Base-by-base conservation (phyloP, 2,797 vertebrate species). In the Falco rusticolus region DNA sequence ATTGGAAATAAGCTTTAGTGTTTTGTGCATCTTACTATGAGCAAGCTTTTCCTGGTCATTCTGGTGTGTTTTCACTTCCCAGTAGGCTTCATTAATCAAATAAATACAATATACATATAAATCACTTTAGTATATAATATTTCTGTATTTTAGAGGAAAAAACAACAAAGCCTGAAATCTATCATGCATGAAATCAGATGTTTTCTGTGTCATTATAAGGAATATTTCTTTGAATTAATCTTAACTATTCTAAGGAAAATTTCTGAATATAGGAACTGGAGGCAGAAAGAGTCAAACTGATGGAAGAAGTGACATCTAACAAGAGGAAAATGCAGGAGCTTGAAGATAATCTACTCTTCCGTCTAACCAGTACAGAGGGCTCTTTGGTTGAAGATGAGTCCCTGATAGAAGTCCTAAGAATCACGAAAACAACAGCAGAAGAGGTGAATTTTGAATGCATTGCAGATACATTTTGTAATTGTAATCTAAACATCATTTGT, bases 311-410 rank as follows among this genome's bases (percentile, higher is more conserved):
- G 91, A 98, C 98, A 6, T 98, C 95, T 69, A 99, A 99, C 97
- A 98, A 98, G 94, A 98, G 98, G 96, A 98, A 98, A 97, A 99
- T 98, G 98, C 98, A 99, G 97, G 98, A 99, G 77, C 98, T 99
- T 91, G 99, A 99, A 95, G 98, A 99, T 86, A 99, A 98, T 92
- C 96, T 99, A n/a, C 97, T 99, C n/a, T 97, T 97, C 92, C 97
- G 97, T 75, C 97, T 99, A 85, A 99, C 98, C 85, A 99, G 98
- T 97, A 99, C 98, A 1, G 95, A 99, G 91, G 98, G 99, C 6
- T 99, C 98, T 2, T 95, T 99, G 75, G 98, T 99, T 94, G 98
- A 99, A 92, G 98, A 99, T 63, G 96, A 98, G 84, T 98, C 98
- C 87, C 96, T 99, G 84, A 98, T 99, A 53, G 97, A 98, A 96